Base-by-base conservation (phyloP, 2,113 vertebrate species). In the Accipiter cooperii region DNA sequence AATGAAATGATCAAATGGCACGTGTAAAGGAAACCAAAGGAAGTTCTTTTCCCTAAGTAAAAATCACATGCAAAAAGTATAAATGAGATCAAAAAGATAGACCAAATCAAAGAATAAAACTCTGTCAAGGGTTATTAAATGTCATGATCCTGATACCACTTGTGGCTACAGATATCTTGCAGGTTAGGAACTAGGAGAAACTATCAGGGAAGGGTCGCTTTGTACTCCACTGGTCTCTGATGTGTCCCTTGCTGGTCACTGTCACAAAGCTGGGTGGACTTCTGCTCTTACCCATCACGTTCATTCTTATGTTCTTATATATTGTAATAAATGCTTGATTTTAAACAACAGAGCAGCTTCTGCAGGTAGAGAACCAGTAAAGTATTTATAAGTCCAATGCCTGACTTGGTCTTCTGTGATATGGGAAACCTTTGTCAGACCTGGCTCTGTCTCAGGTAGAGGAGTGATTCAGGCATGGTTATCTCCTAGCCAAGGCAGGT, bases 1-100 rank as follows among this genome's bases (percentile, higher is more conserved):
- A 94, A 95, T 42, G 40, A 93, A 88, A 95, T 74, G 2, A 85
- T 91, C 66, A 80, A 46, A 83, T 31, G 93, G 54, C 82, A 90
- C 0, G 1, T 29, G 77, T 61, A 63, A 96, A 90, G 63, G 89
- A 93, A 95, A 57, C 12, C 44, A 87, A 94, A 91, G 49, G 74
- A 95, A 93, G 58, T 74, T 77, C 54, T 90, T 86, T 34, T 63
- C 85, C 36, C 52, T 60, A 86, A 94, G 75, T 34, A 90, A 88
- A 93, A 95, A 68, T 89, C 36, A 21, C 47, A 68, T 70, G 47
- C 60, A 64, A 64, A 40, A 91, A 61, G 2, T 26, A 79, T 25
- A 82, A 91, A 57, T 21, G 26, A 93, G 74, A 94, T 93, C 24
- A 93, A 95, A 96, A 89, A 87, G 57, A 71, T 2, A 28, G 24